Evolutionary conservation across 1,140 invertebrate genomes (phyloP), one percentile per base, ranked within the genome.

Genomic region (Phenacoccus solenopsis): DNA sequence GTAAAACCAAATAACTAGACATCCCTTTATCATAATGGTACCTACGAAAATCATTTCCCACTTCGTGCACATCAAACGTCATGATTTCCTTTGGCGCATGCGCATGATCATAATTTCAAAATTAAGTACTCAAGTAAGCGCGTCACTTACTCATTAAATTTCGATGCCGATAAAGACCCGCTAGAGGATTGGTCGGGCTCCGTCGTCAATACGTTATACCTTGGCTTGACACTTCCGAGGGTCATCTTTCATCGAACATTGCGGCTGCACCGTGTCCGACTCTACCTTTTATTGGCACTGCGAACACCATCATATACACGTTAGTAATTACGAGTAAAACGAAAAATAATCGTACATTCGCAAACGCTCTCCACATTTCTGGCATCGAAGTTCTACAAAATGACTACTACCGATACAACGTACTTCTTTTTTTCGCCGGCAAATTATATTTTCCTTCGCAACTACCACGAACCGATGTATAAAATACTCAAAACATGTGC

Each of bases 401-500:
- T n/a, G 5, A 49, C 38, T 49, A 49, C 38, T 10, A 49, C 20
- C n/a, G n/a, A n/a, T 16, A 9, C 12, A 49, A 16, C 16, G 38
- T 49, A 4, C 38, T 49, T 3, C 20, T 49, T 49, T 49, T 49
- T 49, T 49, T 49, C 20, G 13, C 20, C 20, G 20, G 38, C 38
- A 49, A 49, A 49, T 49, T 49, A 49, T n/a, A 49, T 49, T 49
- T 49, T 49, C 38, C n/a, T 49, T 27, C 28, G 10, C 32, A 21
- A 64, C 10, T 38, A 5, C 35, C 25, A 64, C 21, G 24, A 70
- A 38, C 49, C 12, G 28, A 35, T 67, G 30, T 24, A 25, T 70
- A 28, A 64, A 35, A 61, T 35, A 70, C 16, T 49, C 12, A 16
- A 49, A 49, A 49, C 59, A 64, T 64, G 59, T 64, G 59, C 59